Evolutionary conservation across 2,888 invertebrate genomes (phyloP), one percentile per base, ranked within the genome.

Genomic region (Calliopum simillimum): DNA sequence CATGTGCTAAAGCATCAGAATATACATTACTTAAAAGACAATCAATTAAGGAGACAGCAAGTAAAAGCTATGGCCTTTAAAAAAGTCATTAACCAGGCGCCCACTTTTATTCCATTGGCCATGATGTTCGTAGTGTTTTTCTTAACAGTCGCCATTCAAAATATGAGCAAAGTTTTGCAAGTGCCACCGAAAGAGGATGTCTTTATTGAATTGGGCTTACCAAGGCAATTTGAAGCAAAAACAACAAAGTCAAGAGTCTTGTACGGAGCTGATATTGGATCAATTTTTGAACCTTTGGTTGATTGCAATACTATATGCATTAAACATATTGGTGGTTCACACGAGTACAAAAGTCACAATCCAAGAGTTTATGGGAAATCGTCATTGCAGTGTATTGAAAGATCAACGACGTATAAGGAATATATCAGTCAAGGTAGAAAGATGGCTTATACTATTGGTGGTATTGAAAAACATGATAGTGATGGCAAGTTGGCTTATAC

Each of bases 91-190:
- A 76, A 80, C 46, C 75, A 79, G 63, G 80, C 81, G 0, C 81
- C 81, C 0, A 80, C 76, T 72, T 62, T 79, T 0, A 80, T 82
- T 76, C 80, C 82, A 16, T 3, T 82, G 4, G 69, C 80, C 4
- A 79, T 80, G 77, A 76, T 82, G 33, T 73, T 79, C 89, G 90
- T 88, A 91, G 93, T 87, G 13, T 73, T 79, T 5, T 21, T 82
- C n/a, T 62, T 81, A 21, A 75, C 81, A 11, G 67, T 80, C 4
- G 44, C 78, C 5, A 75, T 80, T 12, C 74, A 78, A 0, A 71
- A 72, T 3, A 16, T 82, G 41, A 75, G 74, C 5, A 62, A 75
- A 3, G 64, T 76, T 19, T 62, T 80, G 4, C 65, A 72, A 55
- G 65, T 79, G 14, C 72, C 77, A 1, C 58, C 58, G 8, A 33